phyloP scores from a whole-genome alignment of 2,797 vertebrate species.

The Atherinosoma microstoma region DNA sequence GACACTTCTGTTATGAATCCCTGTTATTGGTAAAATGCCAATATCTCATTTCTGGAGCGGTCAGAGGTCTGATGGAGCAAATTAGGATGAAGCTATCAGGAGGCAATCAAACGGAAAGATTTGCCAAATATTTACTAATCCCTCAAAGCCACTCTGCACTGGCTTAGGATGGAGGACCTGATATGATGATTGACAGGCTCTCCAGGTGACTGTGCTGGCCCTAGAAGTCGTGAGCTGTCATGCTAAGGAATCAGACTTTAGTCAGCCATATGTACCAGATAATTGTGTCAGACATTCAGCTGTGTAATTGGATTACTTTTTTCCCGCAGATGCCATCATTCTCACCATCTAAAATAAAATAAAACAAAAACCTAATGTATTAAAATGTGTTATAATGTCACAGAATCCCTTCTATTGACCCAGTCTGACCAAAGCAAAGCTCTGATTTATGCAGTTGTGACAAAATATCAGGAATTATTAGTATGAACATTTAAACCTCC shows the following conservation, averaged over 20 bases:
- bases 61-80: constrained; percentile 52
- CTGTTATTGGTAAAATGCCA: constrained; percentile 49
- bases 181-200: constrained; percentile 52
- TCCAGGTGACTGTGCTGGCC: constrained; percentile 44
- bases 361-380: neutral
- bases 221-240: constrained; percentile 11
- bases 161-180: constrained; percentile 46
- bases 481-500: neutral
- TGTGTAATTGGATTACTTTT: neutral
- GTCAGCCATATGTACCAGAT: constrained; percentile 23
- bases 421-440: neutral
- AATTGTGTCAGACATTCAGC: constrained; percentile 36
- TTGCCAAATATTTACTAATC: constrained; percentile 52
- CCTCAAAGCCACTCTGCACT: constrained; percentile 31
- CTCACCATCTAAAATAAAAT: constrained; percentile 7
- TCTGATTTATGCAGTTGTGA: neutral
- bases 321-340: constrained; percentile 6
- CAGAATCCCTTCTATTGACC: neutral
- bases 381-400: neutral
- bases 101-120: constrained; percentile 47
- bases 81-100: constrained; percentile 17
- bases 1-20: constrained; percentile 22
- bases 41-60: constrained; percentile 70
- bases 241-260: constrained; percentile 39
- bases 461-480: no score